Percentiles rank a stretch among this genome's conserved stretches.
Conservation (phyloP, 2,113 vertebrate genomes). For the Megaceryle torquata region DNA sequence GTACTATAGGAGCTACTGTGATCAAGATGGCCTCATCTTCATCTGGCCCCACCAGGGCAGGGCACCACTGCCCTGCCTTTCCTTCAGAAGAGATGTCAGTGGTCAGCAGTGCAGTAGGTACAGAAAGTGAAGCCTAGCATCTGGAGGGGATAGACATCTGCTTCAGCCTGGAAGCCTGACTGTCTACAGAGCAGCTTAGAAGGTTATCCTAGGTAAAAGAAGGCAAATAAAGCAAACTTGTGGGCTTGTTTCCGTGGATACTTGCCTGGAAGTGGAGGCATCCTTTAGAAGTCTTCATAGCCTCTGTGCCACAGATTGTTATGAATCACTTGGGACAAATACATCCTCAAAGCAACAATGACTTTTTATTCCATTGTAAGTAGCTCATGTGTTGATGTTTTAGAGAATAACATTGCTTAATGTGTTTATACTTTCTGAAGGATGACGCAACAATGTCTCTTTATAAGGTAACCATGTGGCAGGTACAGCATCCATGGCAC, state of each 20-base stretch:
- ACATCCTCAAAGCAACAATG: constrained; percentile 68
- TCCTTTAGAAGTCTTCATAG: constrained; percentile 63
- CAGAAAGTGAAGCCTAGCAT: neutral
- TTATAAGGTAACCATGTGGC: constrained; percentile 44
- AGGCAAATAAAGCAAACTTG: constrained; percentile 62
- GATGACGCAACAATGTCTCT: constrained; percentile 16
- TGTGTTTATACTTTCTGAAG: constrained; percentile 57
- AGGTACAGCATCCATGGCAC: neutral
- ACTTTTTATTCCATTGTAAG: constrained; percentile 66
- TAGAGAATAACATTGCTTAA: constrained; percentile 67
- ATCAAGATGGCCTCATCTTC: neutral
- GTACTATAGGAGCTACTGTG: neutral
- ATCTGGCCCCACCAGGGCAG: fast-evolving
- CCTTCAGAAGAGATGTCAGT: neutral
- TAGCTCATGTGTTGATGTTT: constrained; percentile 67
- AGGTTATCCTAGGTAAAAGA: constrained; percentile 68
- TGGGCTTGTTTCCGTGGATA: constrained; percentile 64
- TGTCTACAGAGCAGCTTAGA: constrained; percentile 43
- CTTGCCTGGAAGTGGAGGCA: constrained; percentile 64
- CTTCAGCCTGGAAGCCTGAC: neutral
- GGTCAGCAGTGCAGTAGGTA: neutral
- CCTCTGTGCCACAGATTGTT: constrained; percentile 51
- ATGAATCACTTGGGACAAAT: constrained; percentile 71
- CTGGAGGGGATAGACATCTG: neutral
- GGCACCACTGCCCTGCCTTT: neutral